Base-by-base conservation (phyloP, 1,140 invertebrate species). In the Hycleus phaleratus region DNA sequence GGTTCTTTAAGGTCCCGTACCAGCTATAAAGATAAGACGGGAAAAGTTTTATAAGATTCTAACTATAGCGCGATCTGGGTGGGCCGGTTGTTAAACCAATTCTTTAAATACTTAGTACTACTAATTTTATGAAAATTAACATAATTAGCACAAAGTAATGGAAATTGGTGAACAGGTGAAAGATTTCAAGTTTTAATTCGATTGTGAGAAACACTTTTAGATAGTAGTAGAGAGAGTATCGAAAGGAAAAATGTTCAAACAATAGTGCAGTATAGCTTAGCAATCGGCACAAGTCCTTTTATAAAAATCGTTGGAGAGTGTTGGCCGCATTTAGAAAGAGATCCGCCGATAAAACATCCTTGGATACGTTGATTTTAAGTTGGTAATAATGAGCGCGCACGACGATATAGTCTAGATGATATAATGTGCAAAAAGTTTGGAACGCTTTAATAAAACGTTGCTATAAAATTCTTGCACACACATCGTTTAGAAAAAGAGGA, bases 381-480 rank as follows among this genome's bases (percentile, higher is more conserved):
- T 32, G 51, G 51, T 42, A 53, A 53, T 53, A 53, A 53, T 53
- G 51, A 53, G 51, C 51, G 46, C 32, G 32, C 32, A 18, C 18
- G 18, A 18, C 18, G 18, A 18, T 18, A 18, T 18, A 52, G 51
- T 10, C 44, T 53, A 53, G 44, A 53, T 53, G 51, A 53, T 53
- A 45, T 53, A 53, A 45, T 45, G 45, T 32, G 53, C 46, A 56
- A 56, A 56, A 56, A 53, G 51, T 12, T 47, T 51, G 55, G 59
- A 32, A 32, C 7, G 32, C 7, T 32, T 32, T 51, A 59, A 61
- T 59, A 64, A 56, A 32, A 4, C 4, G 4, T 32, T 61, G 56
- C 59, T 56, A 64, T 64, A 62, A 60, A 64, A 64, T 64, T 64
- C 63, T 62, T 62, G 63, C 63, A 58, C 63, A 64, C 60, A 55